phyloP scores from a whole-genome alignment of 2,113 vertebrate genomes.

The Erythrocercus mccallii region DNA sequence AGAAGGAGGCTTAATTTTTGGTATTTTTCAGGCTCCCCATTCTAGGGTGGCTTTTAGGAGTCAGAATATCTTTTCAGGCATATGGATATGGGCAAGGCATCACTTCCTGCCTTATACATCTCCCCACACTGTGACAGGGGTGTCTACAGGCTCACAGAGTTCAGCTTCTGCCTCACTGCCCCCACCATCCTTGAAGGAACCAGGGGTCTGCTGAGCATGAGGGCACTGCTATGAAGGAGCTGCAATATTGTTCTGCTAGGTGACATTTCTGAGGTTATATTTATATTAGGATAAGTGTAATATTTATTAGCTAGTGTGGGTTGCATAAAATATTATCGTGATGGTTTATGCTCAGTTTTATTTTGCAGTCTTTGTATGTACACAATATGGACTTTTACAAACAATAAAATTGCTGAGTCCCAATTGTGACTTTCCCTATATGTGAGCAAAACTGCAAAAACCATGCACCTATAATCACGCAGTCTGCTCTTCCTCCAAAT shows the following conservation, averaged over 20 bases:
- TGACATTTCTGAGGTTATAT: background rate
- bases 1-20: background rate
- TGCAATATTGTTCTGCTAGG: background rate
- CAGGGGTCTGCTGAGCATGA: background rate
- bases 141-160: background rate
- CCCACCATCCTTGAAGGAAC: background rate
- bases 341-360: background rate
- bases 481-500: background rate
- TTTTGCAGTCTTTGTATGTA: background rate
- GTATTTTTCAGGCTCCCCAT: background rate
- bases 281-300: constrained; percentile 26
- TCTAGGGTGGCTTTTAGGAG: background rate
- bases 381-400: background rate
- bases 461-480: background rate
- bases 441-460: background rate
- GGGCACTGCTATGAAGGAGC: background rate
- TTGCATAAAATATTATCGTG: background rate
- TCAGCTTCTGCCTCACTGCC: background rate
- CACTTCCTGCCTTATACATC: background rate
- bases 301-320: constrained; percentile 50
- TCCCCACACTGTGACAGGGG: background rate
- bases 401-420: constrained; percentile 4
- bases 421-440: background rate
- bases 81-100: background rate
- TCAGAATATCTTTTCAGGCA: background rate